These are phyloP conservation scores for Kradibia gibbosae DNA, from an alignment of 1,140 invertebrate genomes.

Conservation along the genomic window DNA sequence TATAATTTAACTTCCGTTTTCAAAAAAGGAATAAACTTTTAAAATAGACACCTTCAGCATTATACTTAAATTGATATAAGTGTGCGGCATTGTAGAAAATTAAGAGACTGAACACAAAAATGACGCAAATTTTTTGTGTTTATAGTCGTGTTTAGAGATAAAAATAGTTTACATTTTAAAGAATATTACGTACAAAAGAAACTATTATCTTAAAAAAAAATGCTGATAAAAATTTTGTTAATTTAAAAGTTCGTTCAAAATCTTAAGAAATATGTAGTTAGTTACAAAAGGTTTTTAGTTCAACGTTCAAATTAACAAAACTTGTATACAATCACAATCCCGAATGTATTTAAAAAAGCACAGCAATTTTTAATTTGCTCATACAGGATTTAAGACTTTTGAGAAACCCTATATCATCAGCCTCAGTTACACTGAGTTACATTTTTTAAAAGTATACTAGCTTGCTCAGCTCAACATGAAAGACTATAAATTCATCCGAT, in stretches of 20 bases:
- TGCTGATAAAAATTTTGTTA: not conserved
- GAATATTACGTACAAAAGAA: too few relatives aligned
- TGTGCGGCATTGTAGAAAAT: not conserved
- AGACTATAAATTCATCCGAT: not conserved
- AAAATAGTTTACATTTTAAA: not conserved
- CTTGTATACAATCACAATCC: not conserved
- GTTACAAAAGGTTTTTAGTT: not conserved
- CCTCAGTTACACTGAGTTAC: not conserved
- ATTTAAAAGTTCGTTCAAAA: too few relatives aligned
- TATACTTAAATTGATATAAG: constrained; percentile 3
- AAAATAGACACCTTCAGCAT: not conserved
- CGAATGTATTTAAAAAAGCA: too few relatives aligned
- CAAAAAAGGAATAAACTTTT: not conserved
- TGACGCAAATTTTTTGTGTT: not conserved
- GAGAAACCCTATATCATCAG: too few relatives aligned
- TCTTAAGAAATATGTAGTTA: too few relatives aligned
- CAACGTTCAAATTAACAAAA: not conserved
- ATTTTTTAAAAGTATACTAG: not conserved
- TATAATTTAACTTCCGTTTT: not conserved
- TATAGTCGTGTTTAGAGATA: not conserved
- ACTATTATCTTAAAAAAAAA: too few relatives aligned
- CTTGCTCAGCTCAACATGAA: not conserved
- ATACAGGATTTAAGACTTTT: too few relatives aligned
- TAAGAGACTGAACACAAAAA: not conserved
- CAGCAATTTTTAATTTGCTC: too few relatives aligned